Conservation (phyloP, 1,140 invertebrate genomes). For the Ylistrum balloti region DNA sequence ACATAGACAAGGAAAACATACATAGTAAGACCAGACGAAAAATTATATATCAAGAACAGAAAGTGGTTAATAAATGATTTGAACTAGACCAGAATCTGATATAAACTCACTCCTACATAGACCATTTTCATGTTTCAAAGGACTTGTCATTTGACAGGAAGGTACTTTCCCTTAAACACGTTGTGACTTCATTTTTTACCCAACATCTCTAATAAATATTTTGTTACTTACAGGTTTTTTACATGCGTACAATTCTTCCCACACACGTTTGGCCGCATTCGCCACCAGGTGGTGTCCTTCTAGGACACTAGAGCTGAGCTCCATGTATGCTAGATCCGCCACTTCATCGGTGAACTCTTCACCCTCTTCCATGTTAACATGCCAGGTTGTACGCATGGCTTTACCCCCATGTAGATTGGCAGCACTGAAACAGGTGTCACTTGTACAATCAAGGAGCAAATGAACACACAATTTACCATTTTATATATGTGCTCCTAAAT, state of each 20-base stretch:
- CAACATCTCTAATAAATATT: too few species aligned
- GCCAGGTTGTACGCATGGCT: constrained; percentile 75
- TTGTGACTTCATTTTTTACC: too few species aligned
- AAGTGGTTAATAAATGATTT: constrained; percentile 39
- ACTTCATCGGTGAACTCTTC: constrained; percentile 48
- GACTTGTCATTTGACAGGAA: too few species aligned
- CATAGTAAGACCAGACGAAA: constrained; percentile 8
- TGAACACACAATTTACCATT: too few species aligned
- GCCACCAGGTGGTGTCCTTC: constrained; percentile 93
- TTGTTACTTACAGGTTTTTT: constrained; percentile 92
- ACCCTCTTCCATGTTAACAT: constrained; percentile 65
- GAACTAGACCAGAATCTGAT: too few species aligned
- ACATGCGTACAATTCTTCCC: constrained; percentile 97
- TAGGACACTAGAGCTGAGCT: constrained; percentile 46
- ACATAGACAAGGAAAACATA: constrained; percentile 1
- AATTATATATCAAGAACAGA: constrained; percentile 50
- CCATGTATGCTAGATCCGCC: constrained; percentile 36
- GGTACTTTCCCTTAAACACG: too few species aligned
- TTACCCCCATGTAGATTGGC: constrained; percentile 70
- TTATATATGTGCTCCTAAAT: not conserved
- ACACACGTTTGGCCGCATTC: constrained; percentile 93
- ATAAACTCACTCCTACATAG: too few species aligned
- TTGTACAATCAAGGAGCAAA: too few species aligned
- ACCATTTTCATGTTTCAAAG: too few species aligned
- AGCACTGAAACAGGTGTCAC: constrained; percentile 58